Base-by-base conservation (phyloP, 2,113 vertebrate genomes). In the Empidonax traillii region DNA sequence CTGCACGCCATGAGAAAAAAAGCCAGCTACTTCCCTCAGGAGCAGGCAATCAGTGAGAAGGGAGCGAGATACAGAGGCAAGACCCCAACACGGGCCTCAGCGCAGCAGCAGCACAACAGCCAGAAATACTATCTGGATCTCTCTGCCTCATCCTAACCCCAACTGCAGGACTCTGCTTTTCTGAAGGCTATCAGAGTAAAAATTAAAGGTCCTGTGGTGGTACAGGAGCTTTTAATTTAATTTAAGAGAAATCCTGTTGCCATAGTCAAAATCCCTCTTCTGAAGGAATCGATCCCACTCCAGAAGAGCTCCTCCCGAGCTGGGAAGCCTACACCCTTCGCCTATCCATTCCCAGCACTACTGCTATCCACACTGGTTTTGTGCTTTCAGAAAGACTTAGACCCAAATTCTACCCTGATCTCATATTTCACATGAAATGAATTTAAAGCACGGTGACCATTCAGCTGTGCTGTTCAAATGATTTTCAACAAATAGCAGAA, bases 401-500 rank as follows among this genome's bases (percentile, higher is more conserved):
- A 86, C 68, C 49, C 81, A 91, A 71, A 89, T 87, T 93, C 95
- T 90, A 73, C 59, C 92, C 87, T 68, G 43, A 78, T 92, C 83
- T 95, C 71, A 55, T 91, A 96, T 91, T 92, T 94, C 94, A 94
- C 24, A 56, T n/a, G 35, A 88, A 95, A 93, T 94, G 82, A 94
- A 95, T 94, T 96, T 93, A 81, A 66, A 95, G 72, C 87, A 94
- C 27, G n/a, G 89, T 91, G 92, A 87, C 96, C 85, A 92, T 68
- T 94, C 79, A 93, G 94, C 90, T 85, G 47, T 84, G 94, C 79
- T 93, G 94, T 93, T 8, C 37, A 97, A 96, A 95, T 43, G 82
- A 83, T 96, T 98, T 97, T 93, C 91, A 95, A 94, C 87, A 97
- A 98, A 96, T 94, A 97, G 91, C 77, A 94, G 73, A 97, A 95